These are phyloP conservation scores for Chionodraco myersi DNA, from an alignment of 2,113 vertebrate genomes.

Conservation along the genomic window DNA sequence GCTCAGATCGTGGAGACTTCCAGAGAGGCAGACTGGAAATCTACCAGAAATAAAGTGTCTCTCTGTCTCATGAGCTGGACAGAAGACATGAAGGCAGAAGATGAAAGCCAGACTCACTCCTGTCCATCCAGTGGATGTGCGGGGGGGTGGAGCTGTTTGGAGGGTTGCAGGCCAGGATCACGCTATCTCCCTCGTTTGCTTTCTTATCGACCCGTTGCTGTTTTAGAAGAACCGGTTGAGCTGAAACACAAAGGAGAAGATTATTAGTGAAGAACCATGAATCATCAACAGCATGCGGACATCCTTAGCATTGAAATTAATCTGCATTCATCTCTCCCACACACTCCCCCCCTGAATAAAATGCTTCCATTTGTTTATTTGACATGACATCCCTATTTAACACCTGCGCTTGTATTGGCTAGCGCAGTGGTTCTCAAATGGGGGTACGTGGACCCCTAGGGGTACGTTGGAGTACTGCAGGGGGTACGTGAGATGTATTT, in stretches of 20 bases:
- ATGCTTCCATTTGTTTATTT: no score
- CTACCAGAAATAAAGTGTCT: neutral
- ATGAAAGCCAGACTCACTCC: conserved; percentile 61
- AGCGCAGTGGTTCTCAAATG: no score
- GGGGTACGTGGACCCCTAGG: no score
- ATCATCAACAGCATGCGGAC: no score
- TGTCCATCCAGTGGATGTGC: conserved; percentile 84
- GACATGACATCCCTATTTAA: no score
- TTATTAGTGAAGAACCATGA: no score
- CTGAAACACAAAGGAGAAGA: conserved; percentile 72
- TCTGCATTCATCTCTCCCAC: no score
- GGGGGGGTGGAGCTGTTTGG: conserved; percentile 84
- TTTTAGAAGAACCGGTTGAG: conserved; percentile 85
- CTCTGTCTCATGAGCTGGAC: neutral
- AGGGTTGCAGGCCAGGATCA: conserved; percentile 86
- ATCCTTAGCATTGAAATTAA: neutral
- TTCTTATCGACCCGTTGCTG: conserved; percentile 65
- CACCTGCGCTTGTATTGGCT: no score
- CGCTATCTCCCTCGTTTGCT: conserved; percentile 82
- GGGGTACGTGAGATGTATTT: no score
- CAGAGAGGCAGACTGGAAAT: conserved; percentile 9
- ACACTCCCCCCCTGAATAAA: no score
- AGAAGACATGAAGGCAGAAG: neutral
- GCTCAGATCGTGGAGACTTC: neutral
- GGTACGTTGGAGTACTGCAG: no score